Evolutionary conservation across 2,113 vertebrate species (phyloP).

Genomic region (Clarias batrachus): DNA sequence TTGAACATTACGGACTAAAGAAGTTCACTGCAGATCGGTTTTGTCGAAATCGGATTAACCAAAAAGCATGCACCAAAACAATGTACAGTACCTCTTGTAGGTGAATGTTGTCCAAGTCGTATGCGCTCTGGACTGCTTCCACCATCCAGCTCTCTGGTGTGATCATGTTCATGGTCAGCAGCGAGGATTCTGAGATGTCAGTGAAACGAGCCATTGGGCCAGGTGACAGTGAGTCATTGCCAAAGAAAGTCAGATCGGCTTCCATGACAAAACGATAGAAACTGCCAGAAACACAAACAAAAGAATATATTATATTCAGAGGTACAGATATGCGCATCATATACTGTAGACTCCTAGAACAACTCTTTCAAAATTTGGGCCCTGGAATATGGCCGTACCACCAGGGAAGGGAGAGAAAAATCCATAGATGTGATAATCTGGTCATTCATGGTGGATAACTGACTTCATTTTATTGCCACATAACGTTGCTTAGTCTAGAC

Average conservation of each 20-base stretch:
- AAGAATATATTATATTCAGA: neutral
- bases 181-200: slow-evolving; percentile 87
- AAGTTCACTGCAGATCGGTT: neutral
- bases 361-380: too few species aligned
- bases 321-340: neutral
- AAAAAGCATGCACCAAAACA: neutral
- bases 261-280: slow-evolving; percentile 96
- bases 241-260: slow-evolving; percentile 77
- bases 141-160: slow-evolving; percentile 96
- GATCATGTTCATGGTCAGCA: slow-evolving; percentile 93
- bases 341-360: too few species aligned
- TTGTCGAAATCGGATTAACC: neutral
- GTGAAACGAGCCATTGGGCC: slow-evolving; percentile 84
- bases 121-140: slow-evolving; percentile 83
- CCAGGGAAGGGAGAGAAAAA: too few species aligned
- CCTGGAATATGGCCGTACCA: too few species aligned
- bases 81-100: slow-evolving; percentile 80
- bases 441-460: too few species aligned
- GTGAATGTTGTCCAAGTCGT: slow-evolving; percentile 95
- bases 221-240: slow-evolving; percentile 73
- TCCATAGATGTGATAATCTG: too few species aligned
- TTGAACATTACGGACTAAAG: neutral
- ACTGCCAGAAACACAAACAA: slow-evolving; percentile 64
- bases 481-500: too few species aligned
- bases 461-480: too few species aligned